Conservation (phyloP, 2,888 invertebrate genomes). For the Acleris emargana region DNA sequence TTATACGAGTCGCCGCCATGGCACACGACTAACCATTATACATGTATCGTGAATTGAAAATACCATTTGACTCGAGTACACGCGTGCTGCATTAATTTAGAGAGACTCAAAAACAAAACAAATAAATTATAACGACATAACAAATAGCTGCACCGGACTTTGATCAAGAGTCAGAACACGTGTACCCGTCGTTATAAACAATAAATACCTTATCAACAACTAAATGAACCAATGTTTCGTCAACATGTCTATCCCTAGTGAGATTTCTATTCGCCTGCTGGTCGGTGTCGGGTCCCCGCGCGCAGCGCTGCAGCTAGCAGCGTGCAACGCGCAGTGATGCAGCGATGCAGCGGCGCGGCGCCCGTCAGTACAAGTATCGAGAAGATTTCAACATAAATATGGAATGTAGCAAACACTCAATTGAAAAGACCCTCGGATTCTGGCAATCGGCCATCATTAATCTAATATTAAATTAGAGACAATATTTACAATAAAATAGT, state of each 20-base stretch:
- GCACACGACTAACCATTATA: constrained; percentile 3
- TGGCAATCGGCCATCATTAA: constrained; percentile 71
- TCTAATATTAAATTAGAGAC: constrained; percentile 79
- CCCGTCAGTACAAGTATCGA: constrained; percentile 66
- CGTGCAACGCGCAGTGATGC: no score
- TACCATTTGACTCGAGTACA: constrained; percentile 16
- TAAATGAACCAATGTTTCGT: constrained; percentile 67
- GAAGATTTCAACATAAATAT: constrained; percentile 83
- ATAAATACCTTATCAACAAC: constrained; percentile 75
- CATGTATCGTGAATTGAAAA: constrained; percentile 12
- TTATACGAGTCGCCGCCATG: constrained; percentile 7
- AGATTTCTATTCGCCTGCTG: constrained; percentile 67
- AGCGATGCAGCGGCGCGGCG: constrained; percentile 40
- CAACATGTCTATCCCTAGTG: constrained; percentile 72
- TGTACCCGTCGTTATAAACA: constrained; percentile 58
- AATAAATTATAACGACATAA: constrained; percentile 8
- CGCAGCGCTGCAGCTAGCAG: background rate
- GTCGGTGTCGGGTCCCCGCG: constrained; percentile 7
- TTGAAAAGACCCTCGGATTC: constrained; percentile 77
- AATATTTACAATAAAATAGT: constrained; percentile 82
- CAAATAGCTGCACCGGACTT: constrained; percentile 25
- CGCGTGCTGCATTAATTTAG: constrained; percentile 14
- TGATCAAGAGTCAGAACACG: constrained; percentile 48
- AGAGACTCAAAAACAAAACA: constrained; percentile 2
- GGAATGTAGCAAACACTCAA: constrained; percentile 84